Evolutionary conservation across 2,113 vertebrate genomes (phyloP).

Genomic region (Scortum barcoo): DNA sequence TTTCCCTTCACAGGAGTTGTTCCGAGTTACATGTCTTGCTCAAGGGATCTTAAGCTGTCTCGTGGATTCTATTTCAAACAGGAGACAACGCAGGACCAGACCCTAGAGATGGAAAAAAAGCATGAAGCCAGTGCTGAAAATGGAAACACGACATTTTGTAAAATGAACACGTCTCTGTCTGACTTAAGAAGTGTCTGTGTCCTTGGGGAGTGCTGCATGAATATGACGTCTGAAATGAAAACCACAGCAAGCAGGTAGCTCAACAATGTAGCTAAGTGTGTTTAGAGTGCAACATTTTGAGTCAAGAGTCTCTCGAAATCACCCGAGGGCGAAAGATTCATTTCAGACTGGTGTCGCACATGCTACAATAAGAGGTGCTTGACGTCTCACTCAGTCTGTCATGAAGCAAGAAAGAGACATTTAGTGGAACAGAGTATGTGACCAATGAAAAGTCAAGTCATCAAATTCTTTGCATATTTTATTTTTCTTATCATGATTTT

Average conservation of each 20-base stretch:
- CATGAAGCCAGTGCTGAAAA: not conserved
- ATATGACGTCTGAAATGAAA: not conserved
- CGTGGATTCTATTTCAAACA: not conserved
- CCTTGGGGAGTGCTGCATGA: not conserved
- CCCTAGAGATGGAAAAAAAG: not conserved
- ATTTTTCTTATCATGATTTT: conserved; percentile 93
- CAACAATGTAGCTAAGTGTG: not conserved
- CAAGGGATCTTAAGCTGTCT: not conserved
- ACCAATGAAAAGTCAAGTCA: conserved; percentile 83
- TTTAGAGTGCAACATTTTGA: not conserved
- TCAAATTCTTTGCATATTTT: conserved; percentile 99
- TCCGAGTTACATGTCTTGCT: not conserved
- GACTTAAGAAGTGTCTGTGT: not conserved
- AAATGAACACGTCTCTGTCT: not conserved
- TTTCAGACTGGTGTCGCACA: not conserved
- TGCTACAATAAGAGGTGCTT: not conserved
- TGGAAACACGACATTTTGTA: not conserved
- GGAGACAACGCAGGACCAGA: not conserved
- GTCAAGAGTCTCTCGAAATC: not conserved
- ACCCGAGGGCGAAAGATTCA: not conserved
- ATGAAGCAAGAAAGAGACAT: not conserved
- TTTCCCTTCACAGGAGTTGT: not conserved
- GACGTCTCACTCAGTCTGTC: not conserved
- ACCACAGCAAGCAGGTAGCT: not conserved
- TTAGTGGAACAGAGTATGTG: not conserved